A percentile compares a stretch with the other conserved stretches of the same genome.
phyloP scores from a whole-genome alignment of 2,113 vertebrate species.

The Caranx melampygus region DNA sequence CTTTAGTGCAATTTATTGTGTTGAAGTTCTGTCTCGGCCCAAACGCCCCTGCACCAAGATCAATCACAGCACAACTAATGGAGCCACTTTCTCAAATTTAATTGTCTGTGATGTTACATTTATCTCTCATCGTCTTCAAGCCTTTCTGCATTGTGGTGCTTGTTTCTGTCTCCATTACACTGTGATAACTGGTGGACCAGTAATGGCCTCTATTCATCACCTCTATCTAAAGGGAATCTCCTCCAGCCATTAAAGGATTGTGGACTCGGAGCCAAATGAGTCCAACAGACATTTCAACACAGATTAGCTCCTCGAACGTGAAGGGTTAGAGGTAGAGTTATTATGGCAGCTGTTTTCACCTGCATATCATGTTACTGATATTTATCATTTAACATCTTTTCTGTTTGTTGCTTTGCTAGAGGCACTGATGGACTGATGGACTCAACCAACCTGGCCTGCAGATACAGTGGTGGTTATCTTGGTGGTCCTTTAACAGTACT shows the following conservation, averaged over 20 bases:
- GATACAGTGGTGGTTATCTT: no score
- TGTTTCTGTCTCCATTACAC: background rate
- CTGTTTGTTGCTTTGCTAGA: no score
- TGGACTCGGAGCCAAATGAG: conserved; percentile 30
- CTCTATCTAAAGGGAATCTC: conserved; percentile 16
- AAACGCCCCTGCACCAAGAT: background rate
- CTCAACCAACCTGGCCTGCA: no score
- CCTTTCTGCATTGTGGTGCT: background rate
- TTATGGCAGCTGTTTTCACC: no score
- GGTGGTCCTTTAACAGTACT: no score
- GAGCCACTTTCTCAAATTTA: conserved; percentile 1
- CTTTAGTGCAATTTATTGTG: background rate
- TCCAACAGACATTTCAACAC: conserved; percentile 11
- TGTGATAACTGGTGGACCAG: conserved; percentile 15
- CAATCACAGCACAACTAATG: background rate
- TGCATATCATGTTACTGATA: no score
- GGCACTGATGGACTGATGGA: no score
- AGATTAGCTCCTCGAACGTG: conserved; percentile 15
- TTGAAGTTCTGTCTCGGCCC: background rate
- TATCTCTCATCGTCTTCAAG: background rate
- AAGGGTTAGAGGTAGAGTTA: background rate
- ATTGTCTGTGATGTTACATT: conserved; percentile 10
- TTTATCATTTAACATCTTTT: no score
- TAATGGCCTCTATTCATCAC: conserved; percentile 53
- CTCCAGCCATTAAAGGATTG: conserved; percentile 4